Base-by-base conservation (phyloP, 2,797 vertebrate genomes). In the Halcyon smyrnensis region DNA sequence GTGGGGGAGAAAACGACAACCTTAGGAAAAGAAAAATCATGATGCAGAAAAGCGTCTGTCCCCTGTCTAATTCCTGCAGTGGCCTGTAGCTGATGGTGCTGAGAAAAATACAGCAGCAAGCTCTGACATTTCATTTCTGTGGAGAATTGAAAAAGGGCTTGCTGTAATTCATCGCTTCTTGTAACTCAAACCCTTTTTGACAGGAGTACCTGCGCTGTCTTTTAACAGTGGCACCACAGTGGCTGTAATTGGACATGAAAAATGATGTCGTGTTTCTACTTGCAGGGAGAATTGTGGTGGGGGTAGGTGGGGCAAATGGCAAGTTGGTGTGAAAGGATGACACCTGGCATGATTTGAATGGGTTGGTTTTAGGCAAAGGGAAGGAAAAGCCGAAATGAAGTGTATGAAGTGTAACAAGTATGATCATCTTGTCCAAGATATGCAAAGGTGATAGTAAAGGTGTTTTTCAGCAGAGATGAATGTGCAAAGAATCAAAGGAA, bases 101-200 rank as follows among this genome's bases (percentile, higher is more conserved):
- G 93, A 96, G 97, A 97, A 97, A 97, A 95, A 96, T 96, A 95
- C 96, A 97, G 87, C 78, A 71, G 91, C 67, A 80, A 95, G 95
- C 74, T 95, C 97, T 96, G 94, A 97, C 97, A 96, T 96, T 97
- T 97, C 93, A 96, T 97, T 97, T 97, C 98, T 97, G 96, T 83
- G 82, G 96, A 97, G 97, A 97, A 97, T 97, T 97, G 97, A 96
- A 97, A 97, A 97, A 96, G 94, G 90, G 68, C 79, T 57, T 76
- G 89, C 94, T 82, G 79, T 97, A 94, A 97, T 97, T 97, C 96
- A 91, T 97, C 54, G 96, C 91, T 87, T 95, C 96, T 93, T 96
- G 94, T 95, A 96, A 95, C 93, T 95, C 91, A 85, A 96, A 96
- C 93, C 77, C 87, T 94, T 97, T 97, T 93, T 97, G 96, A 97